Conservation (phyloP, 2,888 invertebrate genomes). For the Kuschelorhynchus macadamiae region DNA sequence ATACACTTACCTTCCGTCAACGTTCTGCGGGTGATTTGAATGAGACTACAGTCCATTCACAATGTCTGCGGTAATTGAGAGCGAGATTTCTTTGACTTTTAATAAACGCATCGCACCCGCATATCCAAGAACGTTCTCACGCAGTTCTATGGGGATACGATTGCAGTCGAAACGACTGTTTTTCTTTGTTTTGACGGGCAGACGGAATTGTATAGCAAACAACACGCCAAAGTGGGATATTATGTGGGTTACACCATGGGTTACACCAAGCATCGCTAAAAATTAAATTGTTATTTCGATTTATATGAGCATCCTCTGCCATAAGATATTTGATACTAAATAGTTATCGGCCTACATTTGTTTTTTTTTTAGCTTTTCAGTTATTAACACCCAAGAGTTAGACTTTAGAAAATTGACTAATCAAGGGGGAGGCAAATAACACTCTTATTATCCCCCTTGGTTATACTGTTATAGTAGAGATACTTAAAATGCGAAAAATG, state of each 20-base stretch:
- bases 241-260: not conserved
- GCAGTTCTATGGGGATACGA: conserved; percentile 10
- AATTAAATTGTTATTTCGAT: too few species aligned
- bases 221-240: not conserved
- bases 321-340: too few species aligned
- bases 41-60: conserved; percentile 7
- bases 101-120: conserved; percentile 4
- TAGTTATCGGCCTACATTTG: too few species aligned
- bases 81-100: conserved; percentile 20
- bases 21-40: conserved; percentile 20
- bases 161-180: not conserved
- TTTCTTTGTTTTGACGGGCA: conserved; percentile 14
- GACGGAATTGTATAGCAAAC: conserved; percentile 15
- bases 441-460: too few species aligned
- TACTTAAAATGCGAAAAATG: too few species aligned
- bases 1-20: not conserved
- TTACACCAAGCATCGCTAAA: too few species aligned
- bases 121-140: conserved; percentile 16
- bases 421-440: too few species aligned
- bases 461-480: too few species aligned
- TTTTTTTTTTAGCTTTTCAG: too few species aligned
- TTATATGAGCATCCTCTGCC: too few species aligned
- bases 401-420: too few species aligned
- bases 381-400: too few species aligned
- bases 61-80: not conserved